These are phyloP conservation scores for Clitarchus hookeri DNA, from an alignment of 2,888 invertebrate species.

Conservation along the genomic window DNA sequence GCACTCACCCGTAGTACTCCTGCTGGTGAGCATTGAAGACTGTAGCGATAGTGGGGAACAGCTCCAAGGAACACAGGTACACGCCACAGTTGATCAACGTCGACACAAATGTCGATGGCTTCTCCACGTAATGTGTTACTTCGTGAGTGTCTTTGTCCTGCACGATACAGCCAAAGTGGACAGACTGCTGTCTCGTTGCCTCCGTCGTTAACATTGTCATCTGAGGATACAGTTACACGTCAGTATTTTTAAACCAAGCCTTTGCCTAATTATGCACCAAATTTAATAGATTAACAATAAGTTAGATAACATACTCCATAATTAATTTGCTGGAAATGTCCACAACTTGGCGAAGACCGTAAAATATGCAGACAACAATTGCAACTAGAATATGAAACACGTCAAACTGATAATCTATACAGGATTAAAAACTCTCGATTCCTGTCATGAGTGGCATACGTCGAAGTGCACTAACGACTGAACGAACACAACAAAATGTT, in stretches of 20 bases:
- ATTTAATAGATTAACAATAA: background rate
- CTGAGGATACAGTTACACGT: slow-evolving; percentile 48
- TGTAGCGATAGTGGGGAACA: slow-evolving; percentile 81
- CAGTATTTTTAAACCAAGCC: background rate
- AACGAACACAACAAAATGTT: too few relatives aligned
- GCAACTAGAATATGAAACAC: too few relatives aligned
- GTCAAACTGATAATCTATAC: too few relatives aligned
- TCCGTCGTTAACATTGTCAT: slow-evolving; percentile 90
- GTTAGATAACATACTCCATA: too few relatives aligned
- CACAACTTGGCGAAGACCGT: too few relatives aligned
- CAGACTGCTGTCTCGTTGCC: slow-evolving; percentile 92
- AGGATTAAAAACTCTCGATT: too few relatives aligned
- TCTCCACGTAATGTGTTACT: slow-evolving; percentile 96
- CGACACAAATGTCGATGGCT: slow-evolving; percentile 95
- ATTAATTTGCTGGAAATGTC: too few relatives aligned
- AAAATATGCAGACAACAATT: too few relatives aligned
- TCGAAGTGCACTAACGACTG: too few relatives aligned
- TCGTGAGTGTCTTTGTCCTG: slow-evolving; percentile 72
- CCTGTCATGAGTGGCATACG: too few relatives aligned
- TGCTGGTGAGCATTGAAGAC: slow-evolving; percentile 78
- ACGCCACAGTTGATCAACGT: slow-evolving; percentile 95
- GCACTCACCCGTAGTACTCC: slow-evolving; percentile 68
- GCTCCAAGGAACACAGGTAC: slow-evolving; percentile 85
- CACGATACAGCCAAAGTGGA: slow-evolving; percentile 94
- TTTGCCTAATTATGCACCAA: background rate